phyloP scores from a whole-genome alignment of 2,797 vertebrate genomes.

The Margarornis squamiger region DNA sequence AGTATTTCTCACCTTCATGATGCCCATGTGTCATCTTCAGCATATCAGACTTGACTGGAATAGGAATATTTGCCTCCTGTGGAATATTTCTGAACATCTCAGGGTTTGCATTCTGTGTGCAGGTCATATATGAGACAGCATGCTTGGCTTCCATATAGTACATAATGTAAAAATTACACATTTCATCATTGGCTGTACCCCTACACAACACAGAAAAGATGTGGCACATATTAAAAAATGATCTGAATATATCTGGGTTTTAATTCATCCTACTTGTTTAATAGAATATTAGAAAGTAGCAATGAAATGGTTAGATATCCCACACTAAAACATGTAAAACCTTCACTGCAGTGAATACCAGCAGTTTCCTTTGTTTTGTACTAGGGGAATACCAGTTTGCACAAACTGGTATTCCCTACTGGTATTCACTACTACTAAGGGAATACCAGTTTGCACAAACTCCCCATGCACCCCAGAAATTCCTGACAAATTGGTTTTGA shows the following conservation, averaged over 20 bases:
- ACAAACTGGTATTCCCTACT: not conserved
- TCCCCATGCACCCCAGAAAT: not conserved
- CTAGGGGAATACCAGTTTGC: not conserved
- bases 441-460: not conserved
- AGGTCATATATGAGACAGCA: conserved; percentile 89
- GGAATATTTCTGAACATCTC: conserved; percentile 88
- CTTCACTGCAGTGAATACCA: not conserved
- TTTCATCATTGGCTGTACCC: conserved; percentile 91
- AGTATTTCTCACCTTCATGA: conserved; percentile 73
- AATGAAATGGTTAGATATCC: not conserved
- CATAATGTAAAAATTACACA: conserved; percentile 99
- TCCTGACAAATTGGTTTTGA: not conserved
- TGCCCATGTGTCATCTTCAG: conserved; percentile 83
- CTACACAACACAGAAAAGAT: conserved; percentile 69
- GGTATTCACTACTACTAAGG: not conserved
- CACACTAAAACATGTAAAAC: not conserved
- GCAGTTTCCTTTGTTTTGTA: not conserved
- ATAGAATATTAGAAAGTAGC: not conserved
- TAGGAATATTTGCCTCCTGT: conserved; percentile 86
- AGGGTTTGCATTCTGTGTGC: conserved; percentile 82
- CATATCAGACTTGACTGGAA: conserved; percentile 81
- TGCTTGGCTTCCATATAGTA: conserved; percentile 96
- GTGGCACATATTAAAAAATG: not conserved
- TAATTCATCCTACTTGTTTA: not conserved
- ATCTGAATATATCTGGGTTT: not conserved